Base-by-base conservation (phyloP, 2,797 vertebrate species). In the Chaunax sp. region DNA sequence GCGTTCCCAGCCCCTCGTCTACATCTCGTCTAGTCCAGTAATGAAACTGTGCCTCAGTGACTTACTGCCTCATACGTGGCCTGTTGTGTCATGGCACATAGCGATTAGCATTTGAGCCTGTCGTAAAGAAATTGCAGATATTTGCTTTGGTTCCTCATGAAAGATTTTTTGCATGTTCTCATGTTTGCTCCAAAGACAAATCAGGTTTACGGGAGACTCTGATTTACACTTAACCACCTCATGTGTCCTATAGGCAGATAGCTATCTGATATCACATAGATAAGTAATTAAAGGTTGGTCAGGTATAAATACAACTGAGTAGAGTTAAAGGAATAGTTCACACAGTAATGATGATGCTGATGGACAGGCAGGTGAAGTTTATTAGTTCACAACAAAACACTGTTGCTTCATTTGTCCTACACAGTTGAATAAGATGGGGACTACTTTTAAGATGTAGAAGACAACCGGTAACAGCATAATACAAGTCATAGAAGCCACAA, bases 41-140 rank as follows among this genome's bases (percentile, higher is more conserved):
- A 56, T 58, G 46, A 78, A 69, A 62, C 72, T 78, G 72, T 82
- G 65, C 72, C 80, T 86, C 77, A 44, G 75, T 84, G 71, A 77
- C 45, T 73, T 67, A 58, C 81, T 78, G 82, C 70, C 80, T 81
- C 69, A 60, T 50, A 19, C 33, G 40, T 76, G 71, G 63, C 57
- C 68, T 64, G 41, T 45, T 43, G 30, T 43, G 53, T 43, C 10
- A 15, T 19, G 33, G 52, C 1, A 7, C 52, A 63, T 4, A 16
- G 5, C 16, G 12, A 18, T 57, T 23, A 35, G 45, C 28, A 14
- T 35, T 60, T 43, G 25, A 72, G 35, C 40, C 38, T 65, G 53
- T 37, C 41, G 25, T 5, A 12, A 69, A 45, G 26, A 66, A 58
- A 44, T 52, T 72, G 20, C 45, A 56, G 37, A 53, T 61, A 5